Evolutionary conservation across 2,113 vertebrate species (phyloP), one percentile per base, ranked within the genome.

Genomic region (Benitochromis conjunctus): DNA sequence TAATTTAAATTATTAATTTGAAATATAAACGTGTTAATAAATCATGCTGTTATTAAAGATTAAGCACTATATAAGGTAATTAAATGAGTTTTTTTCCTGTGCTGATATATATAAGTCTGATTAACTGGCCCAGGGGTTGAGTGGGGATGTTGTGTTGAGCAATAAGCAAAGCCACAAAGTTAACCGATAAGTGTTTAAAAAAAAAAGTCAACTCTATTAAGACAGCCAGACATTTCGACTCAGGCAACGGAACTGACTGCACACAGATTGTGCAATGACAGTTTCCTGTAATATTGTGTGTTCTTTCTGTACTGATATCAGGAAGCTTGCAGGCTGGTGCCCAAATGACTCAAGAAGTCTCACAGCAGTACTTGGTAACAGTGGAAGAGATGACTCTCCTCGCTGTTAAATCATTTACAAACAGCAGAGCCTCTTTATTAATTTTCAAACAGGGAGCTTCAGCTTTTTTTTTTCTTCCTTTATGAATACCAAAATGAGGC

Each of bases 231-330:
- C 38, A 26, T 21, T 26, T 3, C 12, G 10, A 3, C 26, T 46
- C 41, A 41, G 21, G 56, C 3, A 5, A 74, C 36, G 56, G 9
- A 79, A 66, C 7, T 1, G 7, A 36, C 46, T 46, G 64, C 53
- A 9, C 48, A 56, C 56, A 48, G 24, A 81, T 54, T 87, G 60
- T 51, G 88, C 55, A 92, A 89, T 5, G 41, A 18, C 48, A 46
- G 84, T 26, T 93, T 93, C 92, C 90, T 92, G 83, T 88, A 31
- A 58, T 19, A 79, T 56, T 11, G 60, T 6, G 31, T 90, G 31
- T 69, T 87, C 86, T 91, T 92, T 84, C 66, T 66, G 6, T 82
- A 80, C 71, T 80, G 87, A 64, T 79, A 88, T 83, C 69, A 91
- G 90, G 88, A 94, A 92, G 80, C 31, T 60, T 41, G 31, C 18